Conservation (phyloP, 92 coral and sea anemone genomes). For the Pocillopora grandis region DNA sequence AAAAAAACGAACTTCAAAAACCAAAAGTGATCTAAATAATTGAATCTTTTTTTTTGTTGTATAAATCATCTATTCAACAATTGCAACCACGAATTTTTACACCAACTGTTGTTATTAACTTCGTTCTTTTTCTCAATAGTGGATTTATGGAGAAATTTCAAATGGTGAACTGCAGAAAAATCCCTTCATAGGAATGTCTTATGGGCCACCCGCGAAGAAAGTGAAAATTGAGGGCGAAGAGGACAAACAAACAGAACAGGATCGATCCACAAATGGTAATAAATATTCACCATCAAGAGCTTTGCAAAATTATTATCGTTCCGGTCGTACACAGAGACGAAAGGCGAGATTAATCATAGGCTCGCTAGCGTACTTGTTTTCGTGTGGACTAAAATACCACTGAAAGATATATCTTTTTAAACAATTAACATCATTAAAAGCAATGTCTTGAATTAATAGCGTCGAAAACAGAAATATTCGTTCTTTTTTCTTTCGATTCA, state of each 20-base stretch:
- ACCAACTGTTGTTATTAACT: background rate
- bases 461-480: no score
- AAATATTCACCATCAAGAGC: background rate
- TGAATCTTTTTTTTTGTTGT: no score
- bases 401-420: no score
- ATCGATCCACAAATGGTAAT: conserved; percentile 28
- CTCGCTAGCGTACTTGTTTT: no score
- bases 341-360: no score
- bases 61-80: no score
- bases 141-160: conserved; percentile 38
- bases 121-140: conserved; percentile 9
- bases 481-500: no score
- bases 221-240: conserved; percentile 24
- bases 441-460: no score
- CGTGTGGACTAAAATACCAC: no score
- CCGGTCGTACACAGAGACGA: background rate
- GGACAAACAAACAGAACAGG: background rate
- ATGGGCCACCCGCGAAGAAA: conserved; percentile 43
- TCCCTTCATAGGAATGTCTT: conserved; percentile 39
- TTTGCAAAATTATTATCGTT: background rate
- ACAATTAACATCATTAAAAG: no score
- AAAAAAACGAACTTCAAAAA: no score
- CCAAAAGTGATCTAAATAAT: no score
- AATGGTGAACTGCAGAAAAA: conserved; percentile 27
- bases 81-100: background rate